These are phyloP conservation scores for Trichonephila clavipes DNA, from an alignment of 1,140 invertebrate genomes.

Conservation along the genomic window DNA sequence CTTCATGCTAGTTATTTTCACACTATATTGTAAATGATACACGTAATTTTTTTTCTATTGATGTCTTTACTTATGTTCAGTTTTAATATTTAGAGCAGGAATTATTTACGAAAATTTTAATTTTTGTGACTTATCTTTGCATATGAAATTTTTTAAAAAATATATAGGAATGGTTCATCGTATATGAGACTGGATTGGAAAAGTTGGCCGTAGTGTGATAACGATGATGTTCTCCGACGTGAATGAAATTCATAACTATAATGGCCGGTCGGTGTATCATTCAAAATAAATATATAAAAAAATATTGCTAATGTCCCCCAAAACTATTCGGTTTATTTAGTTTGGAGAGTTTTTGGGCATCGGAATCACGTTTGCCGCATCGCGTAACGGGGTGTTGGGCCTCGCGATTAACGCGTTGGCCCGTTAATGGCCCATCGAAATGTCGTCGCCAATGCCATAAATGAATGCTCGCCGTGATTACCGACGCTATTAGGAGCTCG, in stretches of 20 bases:
- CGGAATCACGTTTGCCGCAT: constrained; percentile 56
- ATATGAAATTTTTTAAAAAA: neutral
- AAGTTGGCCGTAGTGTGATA: neutral
- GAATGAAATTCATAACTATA: constrained; percentile 44
- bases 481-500: constrained; percentile 72
- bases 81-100: no score
- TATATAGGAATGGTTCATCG: neutral
- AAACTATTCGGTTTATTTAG: constrained; percentile 74
- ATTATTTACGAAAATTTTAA: no score
- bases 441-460: constrained; percentile 71
- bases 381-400: constrained; percentile 33
- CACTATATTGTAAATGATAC: no score
- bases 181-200: neutral
- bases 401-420: constrained; percentile 70
- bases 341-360: constrained; percentile 50
- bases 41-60: no score
- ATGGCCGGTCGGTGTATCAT: constrained; percentile 37
- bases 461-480: constrained; percentile 76
- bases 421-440: constrained; percentile 75
- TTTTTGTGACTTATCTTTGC: neutral
- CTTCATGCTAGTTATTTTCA: no score
- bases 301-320: constrained; percentile 52
- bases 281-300: constrained; percentile 43
- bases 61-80: no score
- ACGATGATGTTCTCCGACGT: constrained; percentile 25